These are phyloP conservation scores for Coleophora deauratella DNA, from an alignment of 2,888 invertebrate species.

Conservation along the genomic window DNA sequence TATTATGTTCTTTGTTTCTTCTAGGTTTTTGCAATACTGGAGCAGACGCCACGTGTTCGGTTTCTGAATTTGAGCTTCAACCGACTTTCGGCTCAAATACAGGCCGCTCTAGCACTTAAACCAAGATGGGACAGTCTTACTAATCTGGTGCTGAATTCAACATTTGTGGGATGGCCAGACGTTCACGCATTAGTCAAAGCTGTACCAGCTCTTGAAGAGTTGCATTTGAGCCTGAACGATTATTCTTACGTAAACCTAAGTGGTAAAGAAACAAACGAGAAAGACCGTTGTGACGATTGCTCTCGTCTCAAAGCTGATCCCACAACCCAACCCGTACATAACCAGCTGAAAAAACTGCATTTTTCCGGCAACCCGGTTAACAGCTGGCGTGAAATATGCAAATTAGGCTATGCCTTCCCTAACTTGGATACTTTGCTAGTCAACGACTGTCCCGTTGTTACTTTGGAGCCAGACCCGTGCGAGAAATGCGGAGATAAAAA, in stretches of 20 bases:
- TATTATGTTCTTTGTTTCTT: slow-evolving; percentile 23
- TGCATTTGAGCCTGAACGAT: slow-evolving; percentile 94
- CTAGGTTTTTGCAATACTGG: slow-evolving; percentile 88
- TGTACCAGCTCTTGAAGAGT: slow-evolving; percentile 87
- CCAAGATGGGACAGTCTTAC: slow-evolving; percentile 77
- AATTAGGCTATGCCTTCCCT: slow-evolving; percentile 90
- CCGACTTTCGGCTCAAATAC: slow-evolving; percentile 81
- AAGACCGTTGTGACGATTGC: slow-evolving; percentile 54
- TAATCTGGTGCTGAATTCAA: slow-evolving; percentile 90
- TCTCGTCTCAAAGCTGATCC: slow-evolving; percentile 48
- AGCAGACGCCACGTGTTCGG: slow-evolving; percentile 90
- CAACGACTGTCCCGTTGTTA: slow-evolving; percentile 87
- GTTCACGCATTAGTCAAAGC: slow-evolving; percentile 84
- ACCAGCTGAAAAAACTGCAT: slow-evolving; percentile 84
- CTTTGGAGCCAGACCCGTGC: slow-evolving; percentile 75
- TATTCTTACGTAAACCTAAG: slow-evolving; percentile 84
- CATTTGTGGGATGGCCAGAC: slow-evolving; percentile 88
- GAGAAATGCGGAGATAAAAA: slow-evolving; percentile 66
- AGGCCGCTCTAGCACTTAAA: slow-evolving; percentile 63
- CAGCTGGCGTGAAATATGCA: slow-evolving; percentile 87
- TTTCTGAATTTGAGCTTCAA: slow-evolving; percentile 96
- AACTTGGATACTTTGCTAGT: slow-evolving; percentile 88
- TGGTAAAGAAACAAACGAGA: slow-evolving; percentile 47
- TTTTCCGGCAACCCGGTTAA: slow-evolving; percentile 92
- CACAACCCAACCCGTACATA: slow-evolving; percentile 69